Percentiles rank a stretch among this genome's conserved stretches.
phyloP scores from a whole-genome alignment of 1,140 invertebrate species.

The Conus betulinus region DNA sequence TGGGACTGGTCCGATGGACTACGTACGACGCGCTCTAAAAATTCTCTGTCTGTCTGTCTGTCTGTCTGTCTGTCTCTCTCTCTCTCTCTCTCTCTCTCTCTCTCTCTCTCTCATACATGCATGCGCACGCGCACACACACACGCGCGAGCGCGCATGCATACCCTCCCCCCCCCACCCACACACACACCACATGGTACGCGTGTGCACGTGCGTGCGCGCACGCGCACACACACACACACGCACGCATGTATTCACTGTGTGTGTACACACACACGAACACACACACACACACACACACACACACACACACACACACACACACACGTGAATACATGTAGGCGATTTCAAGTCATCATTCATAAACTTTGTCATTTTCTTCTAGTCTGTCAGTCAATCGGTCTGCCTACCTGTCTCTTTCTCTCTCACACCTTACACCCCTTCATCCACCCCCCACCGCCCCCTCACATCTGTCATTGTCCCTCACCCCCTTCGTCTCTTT shows the following conservation, averaged over 20 bases:
- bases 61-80: not conserved
- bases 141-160: not conserved
- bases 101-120: not conserved
- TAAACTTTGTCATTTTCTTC: too few relatives aligned
- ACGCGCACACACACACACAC: not conserved
- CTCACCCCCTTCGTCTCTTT: not conserved
- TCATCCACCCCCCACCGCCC: not conserved
- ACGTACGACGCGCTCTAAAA: not conserved
- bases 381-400: too few relatives aligned
- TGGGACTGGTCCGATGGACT: too few relatives aligned
- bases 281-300: not conserved
- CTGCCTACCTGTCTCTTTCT: not conserved
- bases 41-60: not conserved
- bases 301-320: too few relatives aligned
- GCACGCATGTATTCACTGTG: not conserved
- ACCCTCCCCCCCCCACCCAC: too few relatives aligned
- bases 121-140: not conserved
- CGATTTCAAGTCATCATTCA: too few relatives aligned
- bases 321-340: too few relatives aligned
- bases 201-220: not conserved
- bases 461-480: not conserved
- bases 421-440: not conserved
- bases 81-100: too few relatives aligned
- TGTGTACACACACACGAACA: not conserved
- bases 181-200: too few relatives aligned